Base-by-base conservation (phyloP, 30 jellyfish, hydroid and myxozoan genomes). In the Aurelia sp. region DNA sequence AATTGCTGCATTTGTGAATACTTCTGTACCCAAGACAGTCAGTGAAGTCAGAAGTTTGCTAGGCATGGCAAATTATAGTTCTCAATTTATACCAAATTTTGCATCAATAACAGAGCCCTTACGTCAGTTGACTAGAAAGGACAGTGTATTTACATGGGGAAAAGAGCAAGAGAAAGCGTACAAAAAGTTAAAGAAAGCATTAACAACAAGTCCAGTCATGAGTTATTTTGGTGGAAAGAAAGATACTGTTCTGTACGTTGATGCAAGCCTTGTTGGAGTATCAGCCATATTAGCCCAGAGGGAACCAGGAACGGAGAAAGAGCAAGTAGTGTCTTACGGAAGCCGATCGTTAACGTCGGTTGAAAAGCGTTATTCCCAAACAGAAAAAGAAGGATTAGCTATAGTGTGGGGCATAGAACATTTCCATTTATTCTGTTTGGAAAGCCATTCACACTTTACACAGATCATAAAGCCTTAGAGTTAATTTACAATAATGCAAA, bases 11-110 rank as follows among this genome's bases (percentile, higher is more conserved):
- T 22, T 80, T 19, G 20, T 17, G 20, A 63, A 80, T 80, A 72
- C 90, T 12, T 20, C 85, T 1, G 66, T 33, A n/a, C 92, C 92
- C 13, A 24, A 31, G 22, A 68, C 80, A 18, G 71, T 63, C 24
- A 72, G 59, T 13, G 94, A 85, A 10, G 90, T 85, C 19, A 20
- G 88, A 21, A 65, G 82, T 51, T 72, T 85, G 19, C 83, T 74
- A 8, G 88, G 90, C 30, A 80, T 80, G 82, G 90, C 90, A 44
- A 80, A 64, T 51, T 80, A 80, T 50, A 63, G 90, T 52, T 27
- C 66, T 52, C 38, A 63, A 31, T 80, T 53, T 67, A 80, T 80
- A 8, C 63, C 63, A 33, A 67, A 80, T 38, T 80, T 80, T 50
- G 76, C 82, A 8, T 60, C 75, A 18, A 53, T 55, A 1, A 85